These are phyloP conservation scores for Mystacides longicornis DNA, from an alignment of 2,888 invertebrate genomes.

Conservation along the genomic window DNA sequence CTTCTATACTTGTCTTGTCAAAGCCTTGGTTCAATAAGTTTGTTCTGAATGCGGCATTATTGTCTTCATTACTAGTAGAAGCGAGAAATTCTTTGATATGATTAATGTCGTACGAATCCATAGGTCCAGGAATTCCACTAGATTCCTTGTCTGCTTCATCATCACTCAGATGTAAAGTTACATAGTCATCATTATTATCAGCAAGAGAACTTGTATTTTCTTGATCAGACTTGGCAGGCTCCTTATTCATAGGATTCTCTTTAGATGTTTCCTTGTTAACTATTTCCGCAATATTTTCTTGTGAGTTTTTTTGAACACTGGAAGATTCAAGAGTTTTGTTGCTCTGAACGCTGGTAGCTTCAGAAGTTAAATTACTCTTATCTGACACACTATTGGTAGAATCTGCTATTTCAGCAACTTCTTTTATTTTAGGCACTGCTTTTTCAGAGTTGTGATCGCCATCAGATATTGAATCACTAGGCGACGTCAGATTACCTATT, in stretches of 20 bases:
- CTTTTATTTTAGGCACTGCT: neutral
- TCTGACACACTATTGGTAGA: too few species aligned
- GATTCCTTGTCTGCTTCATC: slow-evolving; percentile 34
- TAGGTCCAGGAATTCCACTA: slow-evolving; percentile 29
- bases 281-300: too few species aligned
- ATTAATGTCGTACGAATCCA: slow-evolving; percentile 33
- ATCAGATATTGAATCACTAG: neutral
- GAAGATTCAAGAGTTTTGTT: too few species aligned
- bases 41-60: slow-evolving; percentile 33
- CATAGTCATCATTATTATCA: slow-evolving; percentile 19
- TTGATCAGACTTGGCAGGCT: slow-evolving; percentile 30
- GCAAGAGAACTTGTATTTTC: neutral
- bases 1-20: slow-evolving; percentile 43
- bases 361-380: too few species aligned
- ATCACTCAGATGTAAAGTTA: slow-evolving; percentile 28
- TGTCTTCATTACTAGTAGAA: slow-evolving; percentile 26
- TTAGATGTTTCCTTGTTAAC: too few species aligned
- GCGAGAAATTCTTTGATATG: slow-evolving; percentile 42
- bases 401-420: neutral
- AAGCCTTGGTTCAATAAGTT: slow-evolving; percentile 43
- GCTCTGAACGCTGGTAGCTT: too few species aligned
- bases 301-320: too few species aligned
- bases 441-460: neutral
- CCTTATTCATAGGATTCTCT: too few species aligned
- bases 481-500: neutral